Conservation (phyloP, 2,797 vertebrate species). For the Enteromius argenteus region DNA sequence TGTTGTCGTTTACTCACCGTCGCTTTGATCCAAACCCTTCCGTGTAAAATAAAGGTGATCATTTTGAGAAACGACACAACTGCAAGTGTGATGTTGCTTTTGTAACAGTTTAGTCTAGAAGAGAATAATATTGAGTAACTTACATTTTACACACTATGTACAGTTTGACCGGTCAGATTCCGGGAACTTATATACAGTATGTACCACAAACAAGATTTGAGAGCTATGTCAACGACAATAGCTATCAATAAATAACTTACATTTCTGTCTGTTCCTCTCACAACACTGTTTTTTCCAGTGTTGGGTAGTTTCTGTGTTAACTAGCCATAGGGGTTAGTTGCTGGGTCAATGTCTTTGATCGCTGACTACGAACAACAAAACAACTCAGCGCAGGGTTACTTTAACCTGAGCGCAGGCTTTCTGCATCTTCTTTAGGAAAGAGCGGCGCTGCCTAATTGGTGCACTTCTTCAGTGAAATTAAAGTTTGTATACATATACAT, state of each 20-base stretch:
- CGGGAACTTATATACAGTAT: neutral
- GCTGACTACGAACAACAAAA: no score
- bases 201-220: neutral
- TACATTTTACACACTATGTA: neutral
- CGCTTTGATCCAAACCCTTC: neutral
- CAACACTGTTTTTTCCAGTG: no score
- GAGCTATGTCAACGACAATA: neutral
- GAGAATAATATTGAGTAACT: neutral
- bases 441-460: no score
- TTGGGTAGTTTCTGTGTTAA: no score
- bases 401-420: no score
- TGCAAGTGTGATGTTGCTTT: neutral
- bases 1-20: neutral
- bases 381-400: no score
- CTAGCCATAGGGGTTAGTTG: no score
- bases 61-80: neutral
- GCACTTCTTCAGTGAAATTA: no score
- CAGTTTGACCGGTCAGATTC: neutral
- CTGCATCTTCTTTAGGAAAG: no score
- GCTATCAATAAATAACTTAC: neutral
- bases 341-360: no score
- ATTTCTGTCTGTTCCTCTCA: no score
- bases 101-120: neutral
- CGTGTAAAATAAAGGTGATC: neutral
- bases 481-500: no score